phyloP scores from a whole-genome alignment of 1,140 invertebrate species.

The Carposina sasakii region DNA sequence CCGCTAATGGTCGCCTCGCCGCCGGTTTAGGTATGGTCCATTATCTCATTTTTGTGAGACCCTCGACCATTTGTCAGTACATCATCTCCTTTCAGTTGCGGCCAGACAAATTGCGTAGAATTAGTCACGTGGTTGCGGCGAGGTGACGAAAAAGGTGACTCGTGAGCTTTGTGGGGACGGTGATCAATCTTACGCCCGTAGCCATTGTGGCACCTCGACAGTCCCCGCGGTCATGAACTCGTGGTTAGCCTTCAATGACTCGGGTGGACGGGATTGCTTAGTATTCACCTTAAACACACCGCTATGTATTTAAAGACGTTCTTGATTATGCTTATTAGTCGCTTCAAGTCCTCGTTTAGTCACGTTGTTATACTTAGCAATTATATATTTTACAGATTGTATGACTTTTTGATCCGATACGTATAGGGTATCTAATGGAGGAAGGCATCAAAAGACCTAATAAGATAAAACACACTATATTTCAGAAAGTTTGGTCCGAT shows the following conservation, averaged over 20 bases:
- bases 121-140: slow-evolving; percentile 63
- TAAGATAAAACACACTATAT: too few species aligned
- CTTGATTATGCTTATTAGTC: neutral
- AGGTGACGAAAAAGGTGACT: slow-evolving; percentile 71
- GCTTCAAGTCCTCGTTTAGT: neutral
- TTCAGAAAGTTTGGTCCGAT: too few species aligned
- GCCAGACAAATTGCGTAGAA: slow-evolving; percentile 65
- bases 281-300: slow-evolving; percentile 17
- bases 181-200: slow-evolving; percentile 55
- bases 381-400: neutral
- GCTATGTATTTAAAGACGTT: too few species aligned
- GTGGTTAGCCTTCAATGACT: slow-evolving; percentile 78
- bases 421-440: neutral
- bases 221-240: slow-evolving; percentile 16
- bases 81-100: slow-evolving; percentile 66
- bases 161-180: slow-evolving; percentile 75
- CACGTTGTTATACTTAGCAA: neutral
- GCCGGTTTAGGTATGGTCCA: slow-evolving; percentile 62
- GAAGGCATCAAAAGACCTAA: too few species aligned
- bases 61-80: slow-evolving; percentile 67
- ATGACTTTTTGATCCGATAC: neutral
- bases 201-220: slow-evolving; percentile 54
- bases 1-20: slow-evolving; percentile 60
- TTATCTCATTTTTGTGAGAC: slow-evolving; percentile 70
- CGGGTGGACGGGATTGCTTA: slow-evolving; percentile 29